Evolutionary conservation across 2,888 invertebrate species (phyloP).

Genomic region (Cataglyphis livida): DNA sequence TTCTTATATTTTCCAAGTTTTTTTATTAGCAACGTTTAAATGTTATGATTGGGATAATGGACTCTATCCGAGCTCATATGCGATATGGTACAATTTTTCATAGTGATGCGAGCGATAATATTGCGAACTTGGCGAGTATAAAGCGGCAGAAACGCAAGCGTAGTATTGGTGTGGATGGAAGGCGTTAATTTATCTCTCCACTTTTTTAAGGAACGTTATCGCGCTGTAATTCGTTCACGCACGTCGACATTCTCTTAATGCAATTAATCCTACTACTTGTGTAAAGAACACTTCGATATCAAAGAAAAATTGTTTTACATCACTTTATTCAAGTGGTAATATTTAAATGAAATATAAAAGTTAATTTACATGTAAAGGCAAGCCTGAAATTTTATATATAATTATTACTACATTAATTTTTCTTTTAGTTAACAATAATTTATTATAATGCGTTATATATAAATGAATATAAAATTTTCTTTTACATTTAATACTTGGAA

Average conservation of each 20-base stretch:
- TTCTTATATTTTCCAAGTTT: not conserved
- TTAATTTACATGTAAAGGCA: constrained; percentile 2
- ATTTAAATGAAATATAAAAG: constrained; percentile 27
- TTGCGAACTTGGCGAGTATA: constrained; percentile 52
- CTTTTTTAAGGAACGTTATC: constrained; percentile 54
- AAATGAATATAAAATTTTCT: not conserved
- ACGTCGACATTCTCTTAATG: constrained; percentile 51
- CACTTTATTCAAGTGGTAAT: constrained; percentile 12
- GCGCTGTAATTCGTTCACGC: constrained; percentile 50
- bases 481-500: not conserved
- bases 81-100: constrained; percentile 44
- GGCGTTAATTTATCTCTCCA: constrained; percentile 52
- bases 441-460: not conserved
- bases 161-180: constrained; percentile 48
- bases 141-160: constrained; percentile 46
- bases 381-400: constrained; percentile 21
- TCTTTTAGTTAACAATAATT: not conserved
- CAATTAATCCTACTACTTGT: constrained; percentile 45
- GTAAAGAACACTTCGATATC: constrained; percentile 40
- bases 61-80: constrained; percentile 7
- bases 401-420: constrained; percentile 23
- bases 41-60: constrained; percentile 15
- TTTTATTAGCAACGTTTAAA: constrained; percentile 28
- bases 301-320: constrained; percentile 37
- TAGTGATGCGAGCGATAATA: constrained; percentile 47